Evolutionary conservation across 2,797 vertebrate genomes (phyloP), one percentile per base, ranked within the genome.

Genomic region (Melanotaenia trifasciata): DNA sequence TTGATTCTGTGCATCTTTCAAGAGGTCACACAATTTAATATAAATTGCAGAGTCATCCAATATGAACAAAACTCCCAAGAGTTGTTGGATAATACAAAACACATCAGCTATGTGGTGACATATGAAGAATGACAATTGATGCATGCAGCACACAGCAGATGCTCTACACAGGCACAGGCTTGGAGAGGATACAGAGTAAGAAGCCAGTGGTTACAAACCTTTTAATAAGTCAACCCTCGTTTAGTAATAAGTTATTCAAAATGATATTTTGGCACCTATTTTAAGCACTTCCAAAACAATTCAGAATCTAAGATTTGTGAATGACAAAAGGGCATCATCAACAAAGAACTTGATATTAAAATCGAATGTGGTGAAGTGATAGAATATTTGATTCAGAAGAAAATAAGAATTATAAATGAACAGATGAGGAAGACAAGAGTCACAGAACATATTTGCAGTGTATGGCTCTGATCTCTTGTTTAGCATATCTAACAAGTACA

Each of bases 401-500:
- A 61, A 12, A 60, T 64, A 36, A 22, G 18, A 43, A 28, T 64
- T 24, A 8, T 4, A 33, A 58, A 24, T 54, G 36, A 61, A 38
- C 20, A 24, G 60, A 24, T 36, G 7, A 60, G 28, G 5, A 30
- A 38, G 13, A 36, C n/a, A 13, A 40, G 35, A 18, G 51, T 36
- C 30, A 26, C n/a, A 24, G 14, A 24, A 60, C 8, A 62, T 20
- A 9, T 28, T 30, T 16, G 51, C 10, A 18, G 6, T 20, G 6
- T 11, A 35, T 45, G 26, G 4, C 6, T 53, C 16, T 38, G 33
- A 70, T 68, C 2, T 47, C n/a, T 57, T 54, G 33, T 36, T 78
- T 43, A 57, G 57, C 54, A 30, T 74, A 57, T 83, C 58, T 79
- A 43, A 83, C 30, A 40, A 70, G 58, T n/a, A 5, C 67, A 76